phyloP scores from a whole-genome alignment of 2,888 invertebrate species.

The Scaptodrosophila latifasciaeformis region DNA sequence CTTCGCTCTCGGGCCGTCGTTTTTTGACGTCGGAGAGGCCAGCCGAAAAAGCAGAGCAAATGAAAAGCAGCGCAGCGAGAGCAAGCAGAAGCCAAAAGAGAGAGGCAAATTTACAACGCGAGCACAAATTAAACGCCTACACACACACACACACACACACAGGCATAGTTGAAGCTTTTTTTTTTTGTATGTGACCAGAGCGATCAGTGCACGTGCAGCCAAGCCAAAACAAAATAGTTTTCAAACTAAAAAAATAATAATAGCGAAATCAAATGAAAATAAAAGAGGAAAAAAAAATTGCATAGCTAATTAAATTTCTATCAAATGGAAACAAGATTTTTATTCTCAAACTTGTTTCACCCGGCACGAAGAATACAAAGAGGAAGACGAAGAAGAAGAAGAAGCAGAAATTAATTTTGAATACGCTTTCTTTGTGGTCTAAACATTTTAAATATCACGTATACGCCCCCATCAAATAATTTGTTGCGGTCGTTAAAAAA shows the following conservation, averaged over 20 bases:
- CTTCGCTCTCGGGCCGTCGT: too few species aligned
- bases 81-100: not conserved
- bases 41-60: conserved; percentile 11
- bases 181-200: not conserved
- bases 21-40: conserved; percentile 54
- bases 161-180: not conserved
- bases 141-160: conserved; percentile 5
- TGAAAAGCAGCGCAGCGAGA: not conserved
- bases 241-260: not conserved
- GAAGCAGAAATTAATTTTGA: not conserved
- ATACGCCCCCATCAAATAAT: conserved; percentile 51
- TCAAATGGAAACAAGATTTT: conserved; percentile 25
- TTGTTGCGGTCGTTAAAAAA: conserved; percentile 32
- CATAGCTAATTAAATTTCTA: conserved; percentile 48
- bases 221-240: too few species aligned
- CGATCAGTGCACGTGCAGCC: conserved; percentile 10
- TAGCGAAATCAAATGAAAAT: too few species aligned
- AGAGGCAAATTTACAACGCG: too few species aligned
- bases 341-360: conserved; percentile 31
- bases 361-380: too few species aligned
- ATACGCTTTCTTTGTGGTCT: not conserved
- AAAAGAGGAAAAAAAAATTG: conserved; percentile 12
- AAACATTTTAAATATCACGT: conserved; percentile 31
- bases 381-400: too few species aligned
- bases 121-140: too few species aligned